phyloP scores from a whole-genome alignment of 1,140 invertebrate species.

The Drosophila truncata region DNA sequence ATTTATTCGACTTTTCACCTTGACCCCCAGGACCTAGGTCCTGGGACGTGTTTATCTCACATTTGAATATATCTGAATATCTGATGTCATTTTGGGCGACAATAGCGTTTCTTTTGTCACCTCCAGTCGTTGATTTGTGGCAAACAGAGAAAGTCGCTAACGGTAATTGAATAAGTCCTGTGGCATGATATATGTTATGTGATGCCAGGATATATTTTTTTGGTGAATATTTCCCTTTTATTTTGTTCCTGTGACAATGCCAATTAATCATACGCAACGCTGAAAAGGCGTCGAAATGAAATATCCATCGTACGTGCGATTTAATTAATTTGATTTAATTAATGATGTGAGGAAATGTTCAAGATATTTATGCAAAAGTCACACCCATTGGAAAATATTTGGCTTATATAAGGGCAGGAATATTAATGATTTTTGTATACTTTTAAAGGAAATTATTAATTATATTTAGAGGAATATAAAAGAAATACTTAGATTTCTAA shows the following conservation, averaged over 20 bases:
- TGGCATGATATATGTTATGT: conserved; percentile 55
- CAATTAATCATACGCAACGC: conserved; percentile 65
- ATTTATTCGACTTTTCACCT: conserved; percentile 60
- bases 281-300: conserved; percentile 32
- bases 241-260: conserved; percentile 14
- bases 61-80: conserved; percentile 30
- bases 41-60: conserved; percentile 22
- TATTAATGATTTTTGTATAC: background rate
- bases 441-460: background rate
- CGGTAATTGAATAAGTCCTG: conserved; percentile 64
- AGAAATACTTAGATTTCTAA: background rate
- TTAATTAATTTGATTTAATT: conserved; percentile 42
- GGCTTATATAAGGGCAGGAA: background rate
- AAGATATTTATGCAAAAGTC: background rate
- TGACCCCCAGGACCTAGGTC: conserved; percentile 21
- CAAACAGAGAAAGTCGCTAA: conserved; percentile 49
- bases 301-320: conserved; percentile 24
- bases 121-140: conserved; percentile 50
- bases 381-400: background rate
- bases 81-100: conserved; percentile 52
- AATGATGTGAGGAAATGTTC: conserved; percentile 21
- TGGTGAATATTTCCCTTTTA: conserved; percentile 13
- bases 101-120: conserved; percentile 44
- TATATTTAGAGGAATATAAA: no score
- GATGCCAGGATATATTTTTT: conserved; percentile 14